Conservation (phyloP, 2,888 invertebrate species). For the Eucriotettix oculatus region DNA sequence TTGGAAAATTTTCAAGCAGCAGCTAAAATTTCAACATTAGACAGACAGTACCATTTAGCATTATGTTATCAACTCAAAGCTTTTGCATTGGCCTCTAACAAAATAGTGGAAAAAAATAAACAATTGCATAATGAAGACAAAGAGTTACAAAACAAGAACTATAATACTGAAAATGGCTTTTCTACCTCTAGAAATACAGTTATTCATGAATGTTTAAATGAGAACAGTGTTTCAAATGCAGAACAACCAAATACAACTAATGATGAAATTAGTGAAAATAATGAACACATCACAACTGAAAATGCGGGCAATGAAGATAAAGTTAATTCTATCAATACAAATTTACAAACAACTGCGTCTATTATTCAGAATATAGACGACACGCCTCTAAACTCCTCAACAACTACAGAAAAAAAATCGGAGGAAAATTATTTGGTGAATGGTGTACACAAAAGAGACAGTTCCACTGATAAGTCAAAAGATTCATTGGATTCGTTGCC, state of each 20-base stretch:
- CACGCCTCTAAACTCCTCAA: neutral
- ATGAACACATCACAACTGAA: neutral
- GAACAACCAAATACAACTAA: neutral
- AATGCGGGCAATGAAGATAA: neutral
- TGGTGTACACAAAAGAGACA: neutral
- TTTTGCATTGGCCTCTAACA: conserved; percentile 18
- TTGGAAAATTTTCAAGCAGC: conserved; percentile 29
- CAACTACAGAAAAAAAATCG: neutral
- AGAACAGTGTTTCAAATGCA: neutral
- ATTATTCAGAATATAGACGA: neutral
- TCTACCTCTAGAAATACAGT: neutral
- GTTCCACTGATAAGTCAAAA: neutral
- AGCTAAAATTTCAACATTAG: conserved; percentile 27
- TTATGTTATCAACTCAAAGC: conserved; percentile 27
- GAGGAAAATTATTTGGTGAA: neutral
- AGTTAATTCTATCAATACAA: neutral
- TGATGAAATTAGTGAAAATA: neutral
- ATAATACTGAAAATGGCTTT: neutral
- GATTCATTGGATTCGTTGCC: neutral
- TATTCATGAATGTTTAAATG: neutral
- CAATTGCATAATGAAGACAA: conserved; percentile 7
- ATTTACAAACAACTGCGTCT: neutral
- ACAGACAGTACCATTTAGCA: conserved; percentile 25
- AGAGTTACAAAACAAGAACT: neutral
- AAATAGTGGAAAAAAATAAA: conserved; percentile 14